Percentiles rank a stretch among this genome's conserved stretches.
These are phyloP conservation scores for Watsonalla cultraria DNA, from an alignment of 2,888 invertebrate genomes.

Conservation along the genomic window DNA sequence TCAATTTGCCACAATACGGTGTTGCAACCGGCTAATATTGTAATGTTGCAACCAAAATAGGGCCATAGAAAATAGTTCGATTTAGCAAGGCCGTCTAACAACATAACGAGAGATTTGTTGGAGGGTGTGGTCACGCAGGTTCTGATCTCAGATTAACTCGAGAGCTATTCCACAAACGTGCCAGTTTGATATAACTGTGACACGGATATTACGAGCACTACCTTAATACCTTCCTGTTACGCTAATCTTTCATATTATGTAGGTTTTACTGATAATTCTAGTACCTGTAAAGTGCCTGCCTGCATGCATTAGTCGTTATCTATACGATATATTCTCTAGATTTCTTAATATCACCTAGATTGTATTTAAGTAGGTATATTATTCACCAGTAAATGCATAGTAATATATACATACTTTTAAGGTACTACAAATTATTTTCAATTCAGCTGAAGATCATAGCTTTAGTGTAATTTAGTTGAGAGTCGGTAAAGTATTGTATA, in stretches of 20 bases:
- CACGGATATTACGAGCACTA: slow-evolving; percentile 3
- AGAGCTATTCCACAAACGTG: slow-evolving; percentile 13
- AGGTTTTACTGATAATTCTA: neutral
- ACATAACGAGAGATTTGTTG: slow-evolving; percentile 6
- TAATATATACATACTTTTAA: too few relatives aligned
- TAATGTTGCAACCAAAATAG: slow-evolving; percentile 6
- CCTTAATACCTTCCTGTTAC: neutral
- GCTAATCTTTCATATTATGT: neutral
- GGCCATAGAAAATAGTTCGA: slow-evolving; percentile 16
- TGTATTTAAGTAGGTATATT: too few relatives aligned
- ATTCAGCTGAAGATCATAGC: too few relatives aligned
- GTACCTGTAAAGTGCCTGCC: neutral
- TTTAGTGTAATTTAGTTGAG: too few relatives aligned
- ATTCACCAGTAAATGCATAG: too few relatives aligned
- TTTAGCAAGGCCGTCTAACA: slow-evolving; percentile 9
- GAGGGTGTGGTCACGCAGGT: slow-evolving; percentile 36
- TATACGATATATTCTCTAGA: too few relatives aligned
- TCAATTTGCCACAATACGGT: slow-evolving; percentile 6
- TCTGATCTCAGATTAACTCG: slow-evolving; percentile 31
- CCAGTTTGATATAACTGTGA: slow-evolving; percentile 17
- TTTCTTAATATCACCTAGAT: too few relatives aligned
- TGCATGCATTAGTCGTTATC: neutral
- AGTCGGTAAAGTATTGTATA: too few relatives aligned
- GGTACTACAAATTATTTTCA: too few relatives aligned
- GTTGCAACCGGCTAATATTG: slow-evolving; percentile 7